A percentile compares a stretch with the other conserved stretches of the same genome.
phyloP scores from a whole-genome alignment of 2,797 vertebrate genomes.

The Phalanger gymnotis region DNA sequence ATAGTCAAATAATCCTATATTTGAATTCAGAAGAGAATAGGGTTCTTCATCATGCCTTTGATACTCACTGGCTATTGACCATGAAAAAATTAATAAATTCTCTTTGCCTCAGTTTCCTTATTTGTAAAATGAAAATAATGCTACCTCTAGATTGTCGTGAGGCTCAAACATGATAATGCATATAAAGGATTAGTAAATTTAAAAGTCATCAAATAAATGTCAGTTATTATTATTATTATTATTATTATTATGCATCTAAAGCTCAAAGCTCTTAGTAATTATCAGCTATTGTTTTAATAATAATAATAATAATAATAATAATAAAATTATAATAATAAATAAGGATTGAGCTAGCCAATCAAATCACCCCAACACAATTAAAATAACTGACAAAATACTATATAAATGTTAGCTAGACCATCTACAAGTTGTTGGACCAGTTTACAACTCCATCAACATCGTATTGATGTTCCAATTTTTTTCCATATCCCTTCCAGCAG shows the following conservation, averaged over 20 bases:
- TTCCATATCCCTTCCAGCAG: neutral
- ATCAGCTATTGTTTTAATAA: neutral
- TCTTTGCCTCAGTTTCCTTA: neutral
- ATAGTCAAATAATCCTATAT: neutral
- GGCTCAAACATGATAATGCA: neutral
- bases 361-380: neutral
- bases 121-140: neutral
- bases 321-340: neutral
- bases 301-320: neutral
- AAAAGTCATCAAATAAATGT: neutral
- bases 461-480: neutral
- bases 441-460: neutral
- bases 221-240: neutral
- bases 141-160: neutral
- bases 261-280: neutral
- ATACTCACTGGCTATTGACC: neutral
- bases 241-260: neutral
- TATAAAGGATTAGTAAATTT: neutral
- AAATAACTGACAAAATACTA: neutral
- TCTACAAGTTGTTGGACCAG: neutral
- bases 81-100: neutral
- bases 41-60: neutral
- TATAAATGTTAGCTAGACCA: neutral
- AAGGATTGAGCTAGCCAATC: neutral
- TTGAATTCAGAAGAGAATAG: neutral